These are phyloP conservation scores for Paramuricea clavata DNA, from an alignment of 92 coral and sea anemone genomes.

Conservation along the genomic window DNA sequence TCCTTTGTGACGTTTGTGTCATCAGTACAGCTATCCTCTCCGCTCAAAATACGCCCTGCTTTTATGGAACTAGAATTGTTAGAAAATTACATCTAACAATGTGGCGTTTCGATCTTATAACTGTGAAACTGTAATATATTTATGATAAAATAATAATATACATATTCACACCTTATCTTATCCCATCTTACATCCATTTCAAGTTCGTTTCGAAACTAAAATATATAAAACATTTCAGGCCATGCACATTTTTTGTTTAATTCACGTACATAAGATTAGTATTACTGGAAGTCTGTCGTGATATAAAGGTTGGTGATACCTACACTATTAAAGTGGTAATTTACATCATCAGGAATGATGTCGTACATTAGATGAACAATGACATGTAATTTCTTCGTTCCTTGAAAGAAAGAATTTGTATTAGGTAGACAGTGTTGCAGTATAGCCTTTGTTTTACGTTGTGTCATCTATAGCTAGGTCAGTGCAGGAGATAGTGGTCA, in stretches of 20 bases:
- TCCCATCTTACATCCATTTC: constrained; percentile 66
- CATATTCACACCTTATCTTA: constrained; percentile 69
- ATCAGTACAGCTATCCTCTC: constrained; percentile 75
- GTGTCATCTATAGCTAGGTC: too few relatives aligned
- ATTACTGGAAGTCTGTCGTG: background rate
- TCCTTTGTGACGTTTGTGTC: constrained; percentile 69
- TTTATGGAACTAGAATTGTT: background rate
- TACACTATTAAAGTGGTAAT: constrained; percentile 64
- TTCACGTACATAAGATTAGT: too few relatives aligned
- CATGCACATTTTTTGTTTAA: too few relatives aligned
- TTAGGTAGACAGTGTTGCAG: background rate
- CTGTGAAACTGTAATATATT: too few relatives aligned
- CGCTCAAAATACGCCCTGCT: constrained; percentile 30
- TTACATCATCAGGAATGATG: constrained; percentile 71
- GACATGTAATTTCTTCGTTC: constrained; percentile 58
- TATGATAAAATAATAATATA: too few relatives aligned
- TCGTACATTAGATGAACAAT: constrained; percentile 82
- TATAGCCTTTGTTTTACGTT: too few relatives aligned
- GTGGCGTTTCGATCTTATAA: too few relatives aligned
- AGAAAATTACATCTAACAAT: background rate
- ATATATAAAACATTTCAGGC: background rate
- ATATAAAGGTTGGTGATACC: background rate
- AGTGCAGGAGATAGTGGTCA: too few relatives aligned
- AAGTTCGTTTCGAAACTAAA: constrained; percentile 76
- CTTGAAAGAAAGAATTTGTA: constrained; percentile 45